These are phyloP conservation scores for Pristiophorus japonicus DNA, from an alignment of 2,113 vertebrate species.

Conservation along the genomic window DNA sequence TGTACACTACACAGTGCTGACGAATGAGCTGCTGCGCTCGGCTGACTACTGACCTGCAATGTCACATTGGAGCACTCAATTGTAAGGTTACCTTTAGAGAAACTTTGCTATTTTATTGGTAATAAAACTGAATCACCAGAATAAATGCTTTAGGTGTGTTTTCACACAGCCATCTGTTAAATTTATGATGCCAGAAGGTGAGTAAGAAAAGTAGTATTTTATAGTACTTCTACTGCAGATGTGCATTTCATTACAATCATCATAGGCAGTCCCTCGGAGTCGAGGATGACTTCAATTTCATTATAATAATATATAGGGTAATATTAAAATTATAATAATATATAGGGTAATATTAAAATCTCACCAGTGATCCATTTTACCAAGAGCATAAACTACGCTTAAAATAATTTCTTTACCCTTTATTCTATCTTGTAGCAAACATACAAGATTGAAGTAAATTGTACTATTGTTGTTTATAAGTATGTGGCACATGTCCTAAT, in stretches of 20 bases:
- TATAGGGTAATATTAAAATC: not conserved
- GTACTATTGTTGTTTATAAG: not conserved
- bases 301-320: no score
- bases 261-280: no score
- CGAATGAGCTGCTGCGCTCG: not conserved
- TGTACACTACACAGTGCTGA: not conserved
- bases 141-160: conserved; percentile 18
- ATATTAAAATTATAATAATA: no score
- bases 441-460: not conserved
- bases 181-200: conserved; percentile 17
- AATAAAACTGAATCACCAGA: conserved; percentile 13
- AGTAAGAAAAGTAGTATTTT: conserved; percentile 17
- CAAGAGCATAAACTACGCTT: not conserved
- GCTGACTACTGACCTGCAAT: not conserved
- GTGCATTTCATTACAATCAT: conserved; percentile 25
- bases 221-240: not conserved
- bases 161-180: conserved; percentile 34
- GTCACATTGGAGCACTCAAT: conserved; percentile 27
- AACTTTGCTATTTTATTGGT: conserved; percentile 3
- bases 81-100: conserved; percentile 25
- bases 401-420: not conserved
- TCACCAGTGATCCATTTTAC: not conserved
- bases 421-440: not conserved
- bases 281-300: no score
- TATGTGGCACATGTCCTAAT: not conserved